Conservation (phyloP, 2,113 vertebrate species). For the Amblyornis subalaris region DNA sequence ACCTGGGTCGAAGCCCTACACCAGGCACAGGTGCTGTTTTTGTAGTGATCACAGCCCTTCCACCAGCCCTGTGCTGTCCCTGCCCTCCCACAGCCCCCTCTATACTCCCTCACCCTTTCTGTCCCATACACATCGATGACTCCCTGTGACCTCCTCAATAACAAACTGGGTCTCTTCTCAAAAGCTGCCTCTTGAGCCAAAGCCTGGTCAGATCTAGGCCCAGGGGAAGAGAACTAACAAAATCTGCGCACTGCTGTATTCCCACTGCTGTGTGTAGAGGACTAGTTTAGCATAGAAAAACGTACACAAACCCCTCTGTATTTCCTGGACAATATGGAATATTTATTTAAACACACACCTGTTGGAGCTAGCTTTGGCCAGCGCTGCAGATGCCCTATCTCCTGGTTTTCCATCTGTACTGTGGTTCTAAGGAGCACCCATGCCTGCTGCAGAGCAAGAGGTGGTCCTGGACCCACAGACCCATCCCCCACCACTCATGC, state of each 20-base stretch:
- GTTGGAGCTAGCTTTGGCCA: neutral
- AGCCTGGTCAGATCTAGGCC: neutral
- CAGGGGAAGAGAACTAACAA: neutral
- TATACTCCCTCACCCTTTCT: neutral
- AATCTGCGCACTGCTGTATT: rapidly evolving
- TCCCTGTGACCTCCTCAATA: neutral
- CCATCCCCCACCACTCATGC: neutral
- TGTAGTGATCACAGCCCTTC: neutral
- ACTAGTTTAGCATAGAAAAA: neutral
- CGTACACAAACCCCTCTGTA: neutral
- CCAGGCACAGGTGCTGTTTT: neutral
- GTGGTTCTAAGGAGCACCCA: neutral
- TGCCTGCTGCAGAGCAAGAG: neutral
- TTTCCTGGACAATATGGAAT: neutral
- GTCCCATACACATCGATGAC: neutral
- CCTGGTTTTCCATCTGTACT: neutral
- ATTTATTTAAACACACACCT: neutral
- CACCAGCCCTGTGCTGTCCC: neutral
- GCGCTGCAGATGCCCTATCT: neutral
- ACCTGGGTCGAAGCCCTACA: too few relatives aligned
- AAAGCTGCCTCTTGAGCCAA: neutral
- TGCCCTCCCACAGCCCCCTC: neutral
- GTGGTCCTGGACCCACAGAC: too few relatives aligned
- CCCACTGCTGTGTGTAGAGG: neutral
- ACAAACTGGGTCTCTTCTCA: neutral